Base-by-base conservation (phyloP, 2,888 invertebrate species). In the Arge pagana region DNA sequence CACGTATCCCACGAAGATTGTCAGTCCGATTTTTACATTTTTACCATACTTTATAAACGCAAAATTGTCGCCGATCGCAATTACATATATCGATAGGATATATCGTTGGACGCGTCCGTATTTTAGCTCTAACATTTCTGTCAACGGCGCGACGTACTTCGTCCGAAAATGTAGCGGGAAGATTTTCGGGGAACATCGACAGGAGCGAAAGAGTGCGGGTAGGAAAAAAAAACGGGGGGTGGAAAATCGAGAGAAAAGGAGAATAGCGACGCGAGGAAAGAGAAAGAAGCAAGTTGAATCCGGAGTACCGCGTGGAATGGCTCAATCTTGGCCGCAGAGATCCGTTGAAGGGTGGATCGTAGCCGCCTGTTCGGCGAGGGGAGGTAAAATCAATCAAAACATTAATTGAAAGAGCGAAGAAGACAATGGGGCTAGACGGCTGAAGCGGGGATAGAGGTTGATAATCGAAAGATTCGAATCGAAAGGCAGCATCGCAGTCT, bases 381-480 rank as follows among this genome's bases (percentile, higher is more conserved):
- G 64, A 66, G 61, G 63, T 65, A 70, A 72, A 76, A 74, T 76
- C 75, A 75, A 76, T 76, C 75, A 74, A 74, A 75, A 73, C 75
- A 73, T 75, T 76, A 75, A 76, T 76, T 75, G 75, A 74, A 75
- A 75, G 74, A 75, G 72, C 68, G 60, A 64, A 64, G 67, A 73
- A 74, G 74, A 76, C 73, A 74, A 74, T 73, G 66, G 68, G 61
- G 55, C 61, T 62, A 57, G 60, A 58, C 61, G 62, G 59, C 65
- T 70, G 68, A 71, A 64, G 64, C 66, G 62, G 60, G 66, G 65
- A 67, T 63, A 63, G 65, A 35, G 71, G 68, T 71, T 67, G 73
- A 73, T 73, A 72, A 73, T 73, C 72, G 71, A 72, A 72, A 73
- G 73, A 73, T 73, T n/a, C 50, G 35, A 51, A 45, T 45, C 50